A percentile compares a stretch with the other conserved stretches of the same genome.
These are phyloP conservation scores for Hydrozoanthus gracilis DNA, from an alignment of 92 coral and sea anemone genomes.

Conservation along the genomic window DNA sequence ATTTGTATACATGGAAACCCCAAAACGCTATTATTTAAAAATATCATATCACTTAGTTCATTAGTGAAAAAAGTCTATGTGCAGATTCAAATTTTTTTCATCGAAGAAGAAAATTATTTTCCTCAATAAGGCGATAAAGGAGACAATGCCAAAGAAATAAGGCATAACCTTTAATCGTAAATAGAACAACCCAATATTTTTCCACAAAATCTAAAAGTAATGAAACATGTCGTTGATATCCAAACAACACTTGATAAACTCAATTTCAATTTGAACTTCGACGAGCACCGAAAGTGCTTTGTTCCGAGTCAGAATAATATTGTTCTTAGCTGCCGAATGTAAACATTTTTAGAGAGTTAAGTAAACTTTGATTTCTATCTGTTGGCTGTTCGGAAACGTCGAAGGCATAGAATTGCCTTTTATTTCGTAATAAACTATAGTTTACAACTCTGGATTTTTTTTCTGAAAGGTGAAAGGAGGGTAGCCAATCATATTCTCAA, in stretches of 20 bases:
- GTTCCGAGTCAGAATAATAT: conserved; percentile 11
- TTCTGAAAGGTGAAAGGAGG: conserved; percentile 17
- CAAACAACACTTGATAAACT: conserved; percentile 38
- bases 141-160: neutral
- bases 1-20: neutral
- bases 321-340: conserved; percentile 26
- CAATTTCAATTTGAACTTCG: conserved; percentile 38
- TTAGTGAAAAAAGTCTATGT: neutral
- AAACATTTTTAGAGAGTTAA: conserved; percentile 40
- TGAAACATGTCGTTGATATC: conserved; percentile 15
- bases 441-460: neutral
- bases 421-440: conserved; percentile 4
- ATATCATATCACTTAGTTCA: no score
- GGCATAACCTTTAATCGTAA: conserved; percentile 12
- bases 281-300: conserved; percentile 12
- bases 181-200: neutral
- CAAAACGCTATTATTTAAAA: no score
- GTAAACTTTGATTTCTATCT: conserved; percentile 46
- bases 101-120: neutral
- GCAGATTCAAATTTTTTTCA: neutral
- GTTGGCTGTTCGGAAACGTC: conserved; percentile 34
- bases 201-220: conserved; percentile 9
- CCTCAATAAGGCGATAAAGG: neutral
- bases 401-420: neutral
- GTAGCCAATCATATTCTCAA: conserved; percentile 18